Conservation (phyloP, 2,888 invertebrate species). For the Tineola bisselliella region DNA sequence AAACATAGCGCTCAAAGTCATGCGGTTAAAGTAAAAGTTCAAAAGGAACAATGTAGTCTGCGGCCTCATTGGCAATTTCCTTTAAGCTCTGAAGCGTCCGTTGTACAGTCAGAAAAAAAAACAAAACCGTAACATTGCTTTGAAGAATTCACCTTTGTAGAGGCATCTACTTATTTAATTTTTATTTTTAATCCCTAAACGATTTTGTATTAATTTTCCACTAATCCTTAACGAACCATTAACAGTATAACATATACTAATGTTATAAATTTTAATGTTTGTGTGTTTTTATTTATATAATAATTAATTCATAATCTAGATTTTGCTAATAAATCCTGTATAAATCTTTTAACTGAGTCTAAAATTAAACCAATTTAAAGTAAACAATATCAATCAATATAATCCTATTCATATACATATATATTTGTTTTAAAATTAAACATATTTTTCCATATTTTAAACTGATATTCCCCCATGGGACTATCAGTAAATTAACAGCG, state of each 20-base stretch:
- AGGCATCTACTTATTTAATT: neutral
- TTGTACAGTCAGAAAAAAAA: constrained; percentile 24
- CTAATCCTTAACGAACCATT: too few species aligned
- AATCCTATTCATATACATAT: too few species aligned
- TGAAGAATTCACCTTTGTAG: constrained; percentile 24
- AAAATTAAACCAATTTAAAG: too few species aligned
- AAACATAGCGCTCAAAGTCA: neutral
- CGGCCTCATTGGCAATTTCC: constrained; percentile 22
- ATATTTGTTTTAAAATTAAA: neutral
- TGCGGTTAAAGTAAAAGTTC: constrained; percentile 18
- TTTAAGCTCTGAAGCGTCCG: constrained; percentile 24
- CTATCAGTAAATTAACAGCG: neutral
- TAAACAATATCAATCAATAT: too few species aligned
- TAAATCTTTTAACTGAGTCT: too few species aligned
- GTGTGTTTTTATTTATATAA: too few species aligned
- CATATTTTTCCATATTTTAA: neutral
- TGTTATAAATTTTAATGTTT: too few species aligned
- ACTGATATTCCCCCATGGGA: neutral
- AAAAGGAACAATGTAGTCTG: constrained; percentile 23
- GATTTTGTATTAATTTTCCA: too few species aligned
- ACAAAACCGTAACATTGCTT: constrained; percentile 22
- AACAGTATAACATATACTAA: too few species aligned
- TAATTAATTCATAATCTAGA: too few species aligned
- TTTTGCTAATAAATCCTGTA: too few species aligned
- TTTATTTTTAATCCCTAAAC: too few species aligned